Evolutionary conservation across 2,888 invertebrate genomes (phyloP).

Genomic region (Philereme transversata): DNA sequence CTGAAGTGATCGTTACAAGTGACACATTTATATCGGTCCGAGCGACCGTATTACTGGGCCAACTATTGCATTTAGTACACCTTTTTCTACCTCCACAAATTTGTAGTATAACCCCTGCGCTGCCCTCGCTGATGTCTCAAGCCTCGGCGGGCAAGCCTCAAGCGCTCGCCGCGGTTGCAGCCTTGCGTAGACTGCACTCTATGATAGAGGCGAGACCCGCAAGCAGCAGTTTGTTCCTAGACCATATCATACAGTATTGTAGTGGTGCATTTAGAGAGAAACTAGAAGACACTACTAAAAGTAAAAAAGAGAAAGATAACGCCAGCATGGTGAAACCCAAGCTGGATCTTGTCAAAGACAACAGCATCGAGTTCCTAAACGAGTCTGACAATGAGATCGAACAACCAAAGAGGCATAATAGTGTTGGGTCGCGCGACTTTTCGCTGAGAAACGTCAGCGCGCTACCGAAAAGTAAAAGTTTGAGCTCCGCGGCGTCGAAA

Average conservation of each 20-base stretch:
- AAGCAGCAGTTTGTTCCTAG: conserved; percentile 92
- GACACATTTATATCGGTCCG: conserved; percentile 95
- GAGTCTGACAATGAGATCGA: conserved; percentile 74
- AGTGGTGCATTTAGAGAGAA: conserved; percentile 67
- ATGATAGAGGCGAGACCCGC: conserved; percentile 92
- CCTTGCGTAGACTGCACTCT: conserved; percentile 90
- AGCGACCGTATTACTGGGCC: conserved; percentile 94
- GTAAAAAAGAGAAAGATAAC: conserved; percentile 71
- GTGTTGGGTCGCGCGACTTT: conserved; percentile 74
- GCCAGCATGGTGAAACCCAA: conserved; percentile 65
- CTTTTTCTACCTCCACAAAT: conserved; percentile 94
- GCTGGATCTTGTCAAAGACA: conserved; percentile 56
- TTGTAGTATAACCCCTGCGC: conserved; percentile 86
- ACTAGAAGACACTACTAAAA: conserved; percentile 63
- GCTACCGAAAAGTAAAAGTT: conserved; percentile 78
- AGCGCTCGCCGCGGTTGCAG: conserved; percentile 92
- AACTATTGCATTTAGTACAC: conserved; percentile 94
- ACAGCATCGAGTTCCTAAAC: conserved; percentile 70
- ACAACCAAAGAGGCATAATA: conserved; percentile 68
- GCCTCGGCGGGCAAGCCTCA: conserved; percentile 91
- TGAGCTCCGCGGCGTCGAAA: conserved; percentile 71
- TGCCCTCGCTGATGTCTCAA: conserved; percentile 92
- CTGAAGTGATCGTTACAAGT: conserved; percentile 95
- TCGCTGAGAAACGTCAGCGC: conserved; percentile 74
- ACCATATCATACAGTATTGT: conserved; percentile 88